Conservation (phyloP, 2,888 invertebrate species). For the Ommatoiulus sabulosus region DNA sequence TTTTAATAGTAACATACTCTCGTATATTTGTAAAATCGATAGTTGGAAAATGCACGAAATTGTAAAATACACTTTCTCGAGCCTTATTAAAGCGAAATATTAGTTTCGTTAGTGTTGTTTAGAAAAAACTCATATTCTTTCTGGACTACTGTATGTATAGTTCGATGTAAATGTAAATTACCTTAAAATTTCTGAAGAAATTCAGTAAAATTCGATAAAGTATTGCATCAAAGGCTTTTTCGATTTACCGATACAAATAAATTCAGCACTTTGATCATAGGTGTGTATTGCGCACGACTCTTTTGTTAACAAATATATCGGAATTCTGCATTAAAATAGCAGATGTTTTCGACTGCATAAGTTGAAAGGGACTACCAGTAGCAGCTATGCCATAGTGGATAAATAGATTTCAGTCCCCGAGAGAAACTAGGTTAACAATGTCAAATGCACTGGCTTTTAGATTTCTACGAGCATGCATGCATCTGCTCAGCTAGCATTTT, state of each 20-base stretch:
- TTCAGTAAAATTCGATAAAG: background rate
- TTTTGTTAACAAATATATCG: background rate
- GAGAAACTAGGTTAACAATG: conserved; percentile 14
- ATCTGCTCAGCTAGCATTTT: background rate
- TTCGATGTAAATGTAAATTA: background rate
- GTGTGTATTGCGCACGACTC: background rate
- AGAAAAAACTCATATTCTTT: background rate
- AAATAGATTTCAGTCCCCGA: background rate
- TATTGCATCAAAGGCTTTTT: background rate
- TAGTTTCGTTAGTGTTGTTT: too few relatives aligned
- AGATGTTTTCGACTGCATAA: conserved; percentile 2
- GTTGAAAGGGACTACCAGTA: background rate
- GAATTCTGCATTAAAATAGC: background rate
- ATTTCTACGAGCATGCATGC: background rate
- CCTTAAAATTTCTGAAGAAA: background rate
- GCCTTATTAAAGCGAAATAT: too few relatives aligned
- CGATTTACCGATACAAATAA: conserved; percentile 24
- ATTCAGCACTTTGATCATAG: background rate
- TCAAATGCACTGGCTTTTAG: background rate
- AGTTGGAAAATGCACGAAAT: too few relatives aligned
- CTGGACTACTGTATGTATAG: background rate
- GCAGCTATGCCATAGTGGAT: background rate
- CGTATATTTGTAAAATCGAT: too few relatives aligned
- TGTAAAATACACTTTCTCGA: too few relatives aligned
- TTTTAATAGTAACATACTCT: too few relatives aligned